Evolutionary conservation across 2,888 invertebrate species (phyloP).

Genomic region (Scaeva pyrastri): DNA sequence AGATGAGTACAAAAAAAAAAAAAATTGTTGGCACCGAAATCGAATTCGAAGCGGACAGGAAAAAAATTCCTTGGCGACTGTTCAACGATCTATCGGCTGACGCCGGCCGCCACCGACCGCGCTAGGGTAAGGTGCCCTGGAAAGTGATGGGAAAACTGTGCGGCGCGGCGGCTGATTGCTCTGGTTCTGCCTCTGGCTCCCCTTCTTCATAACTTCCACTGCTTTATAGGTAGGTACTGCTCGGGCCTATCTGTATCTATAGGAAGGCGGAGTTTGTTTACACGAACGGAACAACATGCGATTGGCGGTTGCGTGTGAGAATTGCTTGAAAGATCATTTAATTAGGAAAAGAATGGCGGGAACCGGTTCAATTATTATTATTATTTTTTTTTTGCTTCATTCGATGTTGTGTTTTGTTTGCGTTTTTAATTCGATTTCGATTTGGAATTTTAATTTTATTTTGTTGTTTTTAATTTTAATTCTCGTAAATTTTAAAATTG

Average conservation of each 20-base stretch:
- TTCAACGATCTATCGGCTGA: slow-evolving; percentile 68
- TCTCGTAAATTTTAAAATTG: slow-evolving; percentile 58
- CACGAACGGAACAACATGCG: slow-evolving; percentile 67
- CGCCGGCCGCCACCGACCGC: slow-evolving; percentile 42
- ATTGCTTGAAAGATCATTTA: slow-evolving; percentile 75
- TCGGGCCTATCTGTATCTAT: neutral
- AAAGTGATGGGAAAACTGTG: neutral
- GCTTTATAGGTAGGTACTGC: neutral
- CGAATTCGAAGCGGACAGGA: slow-evolving; percentile 3
- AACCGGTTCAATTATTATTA: no score
- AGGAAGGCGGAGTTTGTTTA: slow-evolving; percentile 74
- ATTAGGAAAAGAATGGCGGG: slow-evolving; percentile 74
- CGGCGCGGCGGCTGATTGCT: neutral
- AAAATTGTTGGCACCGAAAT: slow-evolving; percentile 13
- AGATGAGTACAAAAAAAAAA: slow-evolving; percentile 38
- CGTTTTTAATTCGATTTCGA: slow-evolving; percentile 26
- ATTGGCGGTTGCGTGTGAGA: slow-evolving; percentile 76
- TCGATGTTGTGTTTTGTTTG: neutral
- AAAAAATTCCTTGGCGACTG: slow-evolving; percentile 68
- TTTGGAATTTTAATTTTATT: slow-evolving; percentile 22
- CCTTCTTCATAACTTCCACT: neutral
- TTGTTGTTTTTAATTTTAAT: slow-evolving; percentile 35
- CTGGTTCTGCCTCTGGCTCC: slow-evolving; percentile 16
- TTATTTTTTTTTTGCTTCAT: slow-evolving; percentile 19
- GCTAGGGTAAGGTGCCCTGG: slow-evolving; percentile 11